These are phyloP conservation scores for Tethea ocularis DNA, from an alignment of 2,888 invertebrate species.

Conservation along the genomic window DNA sequence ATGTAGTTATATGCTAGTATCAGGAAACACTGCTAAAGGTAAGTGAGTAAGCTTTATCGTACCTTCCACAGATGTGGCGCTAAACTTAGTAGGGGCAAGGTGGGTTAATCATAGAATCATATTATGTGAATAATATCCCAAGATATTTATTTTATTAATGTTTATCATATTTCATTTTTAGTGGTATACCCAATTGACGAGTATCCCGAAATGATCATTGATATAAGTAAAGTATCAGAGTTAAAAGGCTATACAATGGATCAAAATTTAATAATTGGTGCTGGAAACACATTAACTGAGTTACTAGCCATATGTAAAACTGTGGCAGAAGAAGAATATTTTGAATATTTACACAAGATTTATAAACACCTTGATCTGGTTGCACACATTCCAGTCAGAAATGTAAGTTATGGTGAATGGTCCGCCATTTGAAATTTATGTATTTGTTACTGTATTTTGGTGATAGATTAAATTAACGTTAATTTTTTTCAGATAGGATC, in stretches of 20 bases:
- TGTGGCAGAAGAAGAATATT: constrained; percentile 67
- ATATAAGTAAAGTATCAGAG: constrained; percentile 62
- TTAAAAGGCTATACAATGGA: constrained; percentile 56
- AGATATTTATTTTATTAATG: not conserved
- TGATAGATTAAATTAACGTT: not conserved
- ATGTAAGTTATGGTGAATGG: constrained; percentile 75
- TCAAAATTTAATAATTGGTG: constrained; percentile 66
- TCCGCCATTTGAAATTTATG: not conserved
- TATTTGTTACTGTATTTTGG: not conserved
- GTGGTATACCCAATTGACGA: constrained; percentile 65
- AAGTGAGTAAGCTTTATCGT: constrained; percentile 14
- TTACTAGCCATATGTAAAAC: constrained; percentile 68
- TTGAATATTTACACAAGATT: constrained; percentile 84
- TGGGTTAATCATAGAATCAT: too few relatives aligned
- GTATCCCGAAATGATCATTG: constrained; percentile 62
- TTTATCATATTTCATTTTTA: constrained; percentile 32
- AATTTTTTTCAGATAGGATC: constrained; percentile 79
- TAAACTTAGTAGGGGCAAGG: too few relatives aligned
- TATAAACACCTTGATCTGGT: constrained; percentile 87
- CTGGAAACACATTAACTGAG: constrained; percentile 63
- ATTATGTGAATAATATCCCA: constrained; percentile 6
- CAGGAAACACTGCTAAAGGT: constrained; percentile 90
- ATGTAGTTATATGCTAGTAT: constrained; percentile 84
- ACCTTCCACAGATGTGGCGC: too few relatives aligned
- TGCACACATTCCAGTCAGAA: constrained; percentile 89